Evolutionary conservation across 2,797 vertebrate genomes (phyloP).

Genomic region (Prunella strophiata): DNA sequence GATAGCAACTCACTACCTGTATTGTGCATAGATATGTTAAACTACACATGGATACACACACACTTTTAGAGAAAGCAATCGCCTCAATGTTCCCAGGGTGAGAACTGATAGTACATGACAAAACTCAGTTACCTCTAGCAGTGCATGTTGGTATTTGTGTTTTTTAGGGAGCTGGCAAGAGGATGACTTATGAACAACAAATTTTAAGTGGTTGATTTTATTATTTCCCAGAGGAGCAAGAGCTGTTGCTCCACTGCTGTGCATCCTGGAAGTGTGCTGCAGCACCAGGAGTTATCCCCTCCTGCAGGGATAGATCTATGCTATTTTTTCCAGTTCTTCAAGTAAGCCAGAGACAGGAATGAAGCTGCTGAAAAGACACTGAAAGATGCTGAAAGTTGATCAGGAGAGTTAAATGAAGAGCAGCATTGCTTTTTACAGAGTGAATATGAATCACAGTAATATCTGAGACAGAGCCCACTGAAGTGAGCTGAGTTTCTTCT

Average conservation of each 20-base stretch:
- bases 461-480: background rate
- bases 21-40: background rate
- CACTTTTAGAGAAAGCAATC: background rate
- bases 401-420: background rate
- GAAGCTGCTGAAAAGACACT: background rate
- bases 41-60: background rate
- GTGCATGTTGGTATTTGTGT: background rate
- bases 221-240: background rate
- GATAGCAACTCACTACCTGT: background rate
- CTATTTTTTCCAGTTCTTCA: background rate
- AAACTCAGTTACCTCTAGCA: background rate
- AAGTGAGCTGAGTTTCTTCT: background rate
- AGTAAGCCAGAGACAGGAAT: background rate
- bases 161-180: background rate
- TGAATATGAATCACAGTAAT: background rate
- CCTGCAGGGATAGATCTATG: background rate
- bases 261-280: background rate
- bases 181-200: background rate
- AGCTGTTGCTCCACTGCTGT: background rate
- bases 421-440: background rate
- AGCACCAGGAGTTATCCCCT: background rate
- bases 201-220: background rate
- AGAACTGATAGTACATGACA: background rate
- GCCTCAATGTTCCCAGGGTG: background rate
- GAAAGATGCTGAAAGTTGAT: background rate